Base-by-base conservation (phyloP, 1,140 invertebrate genomes). In the Octopus sinensis region DNA sequence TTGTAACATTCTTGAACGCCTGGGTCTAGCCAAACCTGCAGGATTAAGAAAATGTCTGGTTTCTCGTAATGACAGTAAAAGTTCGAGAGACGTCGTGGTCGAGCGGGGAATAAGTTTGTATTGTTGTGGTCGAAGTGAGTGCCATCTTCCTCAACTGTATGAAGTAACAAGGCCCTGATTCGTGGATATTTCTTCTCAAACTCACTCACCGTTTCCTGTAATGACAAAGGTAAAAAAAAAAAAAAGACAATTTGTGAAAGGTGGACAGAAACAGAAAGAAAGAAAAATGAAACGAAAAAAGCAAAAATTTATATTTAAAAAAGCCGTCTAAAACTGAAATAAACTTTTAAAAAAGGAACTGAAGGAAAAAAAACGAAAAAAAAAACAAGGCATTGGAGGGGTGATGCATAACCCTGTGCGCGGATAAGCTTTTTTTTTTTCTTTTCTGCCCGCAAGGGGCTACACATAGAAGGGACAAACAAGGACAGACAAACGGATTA, bases 1-100 rank as follows among this genome's bases (percentile, higher is more conserved):
- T 82, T 83, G 78, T 84, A 88, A 77, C 86, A 83, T 53, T 83
- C 76, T 82, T 88, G 85, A 23, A 86, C 79, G 6, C 84, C 84
- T 6, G 71, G 30, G 80, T 88, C 87, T 5, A 81, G 82, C 86
- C 85, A 86, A 75, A 88, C 68, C 13, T 77, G 73, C 80, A 85
- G 82, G 81, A 88, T 82, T 43, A 86, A 54, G 4, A 76, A 75
- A 52, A 84, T 78, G 62, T 86, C 82, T 0, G 83, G 81, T 54
- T 83, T 81, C 54, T 85, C 83, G 76, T 77, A 77, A 51, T 77
- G 76, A 43, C 76, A 77, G 17, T 77, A 77, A 17, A 77, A 77
- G 76, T 77, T 77, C 17, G 76, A 77, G 7, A 77, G 76, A 5
- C 76, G 30, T 17, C 76, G 54, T 12, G 79, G 68, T 4, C 68